These are phyloP conservation scores for Myotis pilosus DNA, from an alignment of 2,797 vertebrate species.

Conservation along the genomic window DNA sequence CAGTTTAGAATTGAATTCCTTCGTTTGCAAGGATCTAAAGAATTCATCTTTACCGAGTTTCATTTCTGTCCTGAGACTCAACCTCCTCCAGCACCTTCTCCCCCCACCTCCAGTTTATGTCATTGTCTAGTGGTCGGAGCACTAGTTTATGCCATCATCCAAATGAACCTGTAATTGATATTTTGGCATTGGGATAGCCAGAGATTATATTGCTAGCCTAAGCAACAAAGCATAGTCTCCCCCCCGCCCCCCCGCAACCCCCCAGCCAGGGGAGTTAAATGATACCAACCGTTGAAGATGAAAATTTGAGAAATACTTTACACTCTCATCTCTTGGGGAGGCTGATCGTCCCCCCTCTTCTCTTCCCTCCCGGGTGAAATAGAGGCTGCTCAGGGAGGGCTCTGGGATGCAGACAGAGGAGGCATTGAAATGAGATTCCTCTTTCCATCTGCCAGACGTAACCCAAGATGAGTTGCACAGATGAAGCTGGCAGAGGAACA, in stretches of 20 bases:
- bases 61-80: neutral
- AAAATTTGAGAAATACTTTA: constrained; percentile 74
- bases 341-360: neutral
- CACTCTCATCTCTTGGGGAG: constrained; percentile 48
- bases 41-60: neutral
- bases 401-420: neutral
- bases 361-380: neutral
- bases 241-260: neutral
- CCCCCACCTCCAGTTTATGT: neutral
- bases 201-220: constrained; percentile 68
- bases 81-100: neutral
- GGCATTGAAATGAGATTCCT: constrained; percentile 62
- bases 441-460: constrained; percentile 61
- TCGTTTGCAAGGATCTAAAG: neutral
- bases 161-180: constrained; percentile 74
- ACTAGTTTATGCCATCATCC: constrained; percentile 52
- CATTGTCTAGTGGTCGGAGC: constrained; percentile 24
- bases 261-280: constrained; percentile 42
- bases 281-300: constrained; percentile 57
- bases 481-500: constrained; percentile 47
- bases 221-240: constrained; percentile 41
- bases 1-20: neutral
- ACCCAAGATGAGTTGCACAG: constrained; percentile 50
- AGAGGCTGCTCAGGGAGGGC: neutral
- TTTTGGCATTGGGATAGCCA: constrained; percentile 63